phyloP scores from a whole-genome alignment of 23 tunicate genomes.

The Ciona savignyi region DNA sequence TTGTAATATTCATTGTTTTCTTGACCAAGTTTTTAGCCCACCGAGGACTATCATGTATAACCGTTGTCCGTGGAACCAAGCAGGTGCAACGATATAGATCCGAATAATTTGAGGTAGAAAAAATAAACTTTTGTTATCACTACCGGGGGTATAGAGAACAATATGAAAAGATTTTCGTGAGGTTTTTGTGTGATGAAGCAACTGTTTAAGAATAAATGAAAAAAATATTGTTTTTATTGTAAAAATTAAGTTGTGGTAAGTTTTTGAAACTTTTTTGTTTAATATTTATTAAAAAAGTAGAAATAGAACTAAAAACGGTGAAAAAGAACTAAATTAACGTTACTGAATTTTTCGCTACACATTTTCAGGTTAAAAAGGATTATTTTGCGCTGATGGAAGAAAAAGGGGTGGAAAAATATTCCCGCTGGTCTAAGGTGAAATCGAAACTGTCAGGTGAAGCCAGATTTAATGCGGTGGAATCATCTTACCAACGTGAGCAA shows the following conservation, averaged over 20 bases:
- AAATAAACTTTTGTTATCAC: constrained; percentile 1
- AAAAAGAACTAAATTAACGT: neutral
- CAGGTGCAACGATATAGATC: neutral
- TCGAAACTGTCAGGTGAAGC: constrained; percentile 56
- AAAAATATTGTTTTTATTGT: no score
- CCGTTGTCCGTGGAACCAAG: neutral
- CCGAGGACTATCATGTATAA: neutral
- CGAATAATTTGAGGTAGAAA: constrained; percentile 12
- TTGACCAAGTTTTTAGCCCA: neutral
- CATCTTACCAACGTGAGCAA: constrained; percentile 59
- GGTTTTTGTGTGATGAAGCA: no score
- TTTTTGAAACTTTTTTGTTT: no score
- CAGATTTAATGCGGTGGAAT: constrained; percentile 44
- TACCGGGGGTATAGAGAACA: no score
- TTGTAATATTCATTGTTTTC: neutral
- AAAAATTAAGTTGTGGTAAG: no score
- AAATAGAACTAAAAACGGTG: no score
- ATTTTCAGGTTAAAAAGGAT: constrained; percentile 54
- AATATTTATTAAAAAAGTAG: no score
- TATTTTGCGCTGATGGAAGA: constrained; percentile 76
- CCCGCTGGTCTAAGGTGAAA: constrained; percentile 63
- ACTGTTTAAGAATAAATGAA: no score
- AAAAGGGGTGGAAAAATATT: constrained; percentile 54
- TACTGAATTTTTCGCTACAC: neutral
- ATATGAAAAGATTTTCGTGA: no score